A percentile compares a stretch with the other conserved stretches of the same genome.
These are phyloP conservation scores for Psittacara wagleri DNA, from an alignment of 2,113 vertebrate genomes.

Conservation along the genomic window DNA sequence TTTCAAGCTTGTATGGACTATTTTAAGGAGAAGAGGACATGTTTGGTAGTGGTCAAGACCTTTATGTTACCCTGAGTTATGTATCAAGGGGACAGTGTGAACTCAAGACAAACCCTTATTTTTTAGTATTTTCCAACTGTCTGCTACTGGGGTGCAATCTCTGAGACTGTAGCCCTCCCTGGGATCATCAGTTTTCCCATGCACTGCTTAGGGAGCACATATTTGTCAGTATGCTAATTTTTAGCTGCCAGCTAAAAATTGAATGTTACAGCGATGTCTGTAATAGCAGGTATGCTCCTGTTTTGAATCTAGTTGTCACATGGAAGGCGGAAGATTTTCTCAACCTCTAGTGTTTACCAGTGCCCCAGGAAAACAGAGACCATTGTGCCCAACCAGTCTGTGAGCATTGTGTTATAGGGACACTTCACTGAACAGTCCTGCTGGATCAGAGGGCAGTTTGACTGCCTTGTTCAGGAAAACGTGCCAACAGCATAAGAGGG, in stretches of 20 bases:
- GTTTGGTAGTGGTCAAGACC: not conserved
- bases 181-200: not conserved
- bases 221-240: not conserved
- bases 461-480: not conserved
- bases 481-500: not conserved
- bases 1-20: not conserved
- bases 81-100: not conserved
- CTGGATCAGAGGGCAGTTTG: not conserved
- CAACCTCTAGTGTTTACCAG: not conserved
- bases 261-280: not conserved
- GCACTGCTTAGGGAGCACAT: fast-evolving
- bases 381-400: not conserved
- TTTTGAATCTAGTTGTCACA: not conserved
- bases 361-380: not conserved
- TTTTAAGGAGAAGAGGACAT: not conserved
- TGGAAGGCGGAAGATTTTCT: not conserved
- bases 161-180: not conserved
- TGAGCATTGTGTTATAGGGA: not conserved
- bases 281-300: not conserved
- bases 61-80: not conserved
- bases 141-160: not conserved
- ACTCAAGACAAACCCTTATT: not conserved
- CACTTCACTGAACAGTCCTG: not conserved
- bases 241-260: not conserved
- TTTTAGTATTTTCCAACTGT: not conserved